phyloP scores from a whole-genome alignment of 2,888 invertebrate genomes.

The Pseudococcus jackbeardsleyi region DNA sequence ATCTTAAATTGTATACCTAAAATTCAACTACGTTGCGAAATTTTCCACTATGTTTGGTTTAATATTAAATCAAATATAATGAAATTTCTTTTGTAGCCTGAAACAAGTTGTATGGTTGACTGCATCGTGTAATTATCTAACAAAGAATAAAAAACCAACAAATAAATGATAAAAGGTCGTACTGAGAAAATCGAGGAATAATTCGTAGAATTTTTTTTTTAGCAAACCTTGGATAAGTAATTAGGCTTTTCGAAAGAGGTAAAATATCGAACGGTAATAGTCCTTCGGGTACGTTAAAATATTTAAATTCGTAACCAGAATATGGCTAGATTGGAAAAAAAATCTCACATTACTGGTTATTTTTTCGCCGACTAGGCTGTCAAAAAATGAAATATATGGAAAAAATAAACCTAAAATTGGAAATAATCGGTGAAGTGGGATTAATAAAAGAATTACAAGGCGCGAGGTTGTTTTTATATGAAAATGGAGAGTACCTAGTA shows the following conservation, averaged over 20 bases:
- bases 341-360: slow-evolving; percentile 15
- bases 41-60: slow-evolving; percentile 15
- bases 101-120: slow-evolving; percentile 8
- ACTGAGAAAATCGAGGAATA: background rate
- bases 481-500: slow-evolving; percentile 25
- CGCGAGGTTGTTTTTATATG: background rate
- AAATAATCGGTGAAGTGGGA: slow-evolving; percentile 2
- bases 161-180: background rate
- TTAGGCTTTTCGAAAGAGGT: background rate
- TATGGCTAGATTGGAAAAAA: background rate
- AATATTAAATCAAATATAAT: slow-evolving; percentile 33
- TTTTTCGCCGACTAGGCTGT: background rate
- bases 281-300: slow-evolving; percentile 17
- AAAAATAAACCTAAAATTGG: slow-evolving; percentile 1
- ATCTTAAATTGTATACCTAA: background rate
- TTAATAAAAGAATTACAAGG: slow-evolving; percentile 37
- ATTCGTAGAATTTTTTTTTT: background rate
- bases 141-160: background rate
- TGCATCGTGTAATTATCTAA: background rate
- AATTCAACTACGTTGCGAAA: background rate
- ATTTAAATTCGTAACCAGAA: background rate
- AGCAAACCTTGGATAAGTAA: background rate
- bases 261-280: slow-evolving; percentile 21
- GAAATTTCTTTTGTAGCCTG: slow-evolving; percentile 17
- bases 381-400: slow-evolving; percentile 16